These are phyloP conservation scores for Lerista edwardsae DNA, from an alignment of 2,797 vertebrate genomes.

Conservation along the genomic window DNA sequence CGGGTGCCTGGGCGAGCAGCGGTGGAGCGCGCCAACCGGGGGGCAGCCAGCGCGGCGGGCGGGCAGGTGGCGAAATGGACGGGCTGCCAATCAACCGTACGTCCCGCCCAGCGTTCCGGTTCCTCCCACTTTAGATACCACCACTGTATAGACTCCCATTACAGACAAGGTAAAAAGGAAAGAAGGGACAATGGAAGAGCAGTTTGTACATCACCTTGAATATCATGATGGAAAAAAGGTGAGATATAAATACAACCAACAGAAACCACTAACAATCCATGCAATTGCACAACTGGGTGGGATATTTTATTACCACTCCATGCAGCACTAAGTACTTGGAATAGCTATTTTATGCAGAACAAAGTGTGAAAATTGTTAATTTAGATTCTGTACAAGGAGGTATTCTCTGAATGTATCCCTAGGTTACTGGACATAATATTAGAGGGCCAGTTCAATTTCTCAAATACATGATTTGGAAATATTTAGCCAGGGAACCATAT, in stretches of 20 bases:
- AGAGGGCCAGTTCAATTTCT: not conserved
- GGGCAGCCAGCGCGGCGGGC: too few species aligned
- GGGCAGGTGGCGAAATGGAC: too few species aligned
- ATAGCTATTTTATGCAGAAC: not conserved
- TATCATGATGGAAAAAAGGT: not conserved
- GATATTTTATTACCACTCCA: not conserved
- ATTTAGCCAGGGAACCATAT: constrained; percentile 1
- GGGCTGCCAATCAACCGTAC: too few species aligned
- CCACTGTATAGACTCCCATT: too few species aligned
- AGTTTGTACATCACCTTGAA: too few species aligned
- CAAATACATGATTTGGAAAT: constrained; percentile 12
- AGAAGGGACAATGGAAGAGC: too few species aligned
- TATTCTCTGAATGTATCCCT: not conserved
- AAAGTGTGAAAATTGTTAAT: not conserved
- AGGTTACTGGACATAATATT: not conserved
- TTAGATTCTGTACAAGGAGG: not conserved
- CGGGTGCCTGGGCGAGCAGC: too few species aligned
- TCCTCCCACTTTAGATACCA: too few species aligned
- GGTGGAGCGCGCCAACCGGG: too few species aligned
- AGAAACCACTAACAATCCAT: too few species aligned
- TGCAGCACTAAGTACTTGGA: not conserved
- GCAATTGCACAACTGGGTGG: not conserved
- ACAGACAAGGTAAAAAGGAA: too few species aligned
- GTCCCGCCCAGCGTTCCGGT: too few species aligned
- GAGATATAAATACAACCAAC: not conserved